These are phyloP conservation scores for Microtus oregoni DNA, from an alignment of 2,113 vertebrate species.

Conservation along the genomic window DNA sequence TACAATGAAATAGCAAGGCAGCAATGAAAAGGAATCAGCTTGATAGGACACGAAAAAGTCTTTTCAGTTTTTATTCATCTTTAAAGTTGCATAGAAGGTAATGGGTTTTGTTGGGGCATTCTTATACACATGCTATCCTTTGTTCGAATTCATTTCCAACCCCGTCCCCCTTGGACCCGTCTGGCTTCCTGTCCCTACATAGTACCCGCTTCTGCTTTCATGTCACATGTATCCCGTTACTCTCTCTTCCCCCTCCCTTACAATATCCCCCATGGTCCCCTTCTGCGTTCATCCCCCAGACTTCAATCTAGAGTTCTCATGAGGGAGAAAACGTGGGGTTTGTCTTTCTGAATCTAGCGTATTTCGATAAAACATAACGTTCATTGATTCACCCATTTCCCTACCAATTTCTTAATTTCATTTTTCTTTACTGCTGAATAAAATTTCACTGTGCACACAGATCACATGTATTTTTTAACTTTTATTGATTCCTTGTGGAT, in stretches of 20 bases:
- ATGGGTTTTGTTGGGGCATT: no score
- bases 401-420: background rate
- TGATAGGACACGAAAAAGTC: background rate
- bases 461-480: background rate
- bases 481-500: background rate
- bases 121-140: no score
- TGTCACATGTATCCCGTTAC: background rate
- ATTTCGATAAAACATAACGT: background rate
- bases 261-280: background rate
- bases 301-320: background rate
- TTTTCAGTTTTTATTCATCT: background rate
- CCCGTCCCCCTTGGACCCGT: fast-evolving
- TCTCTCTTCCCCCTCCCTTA: no score
- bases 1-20: no score
- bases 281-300: background rate
- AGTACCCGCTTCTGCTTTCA: background rate
- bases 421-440: background rate
- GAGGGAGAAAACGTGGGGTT: background rate
- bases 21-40: background rate
- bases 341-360: background rate
- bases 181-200: background rate
- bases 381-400: background rate
- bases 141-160: no score
- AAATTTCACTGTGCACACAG: background rate
- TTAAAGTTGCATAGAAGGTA: background rate